phyloP scores from a whole-genome alignment of 2,797 vertebrate genomes.

The Sebastiscus albofasciatus region DNA sequence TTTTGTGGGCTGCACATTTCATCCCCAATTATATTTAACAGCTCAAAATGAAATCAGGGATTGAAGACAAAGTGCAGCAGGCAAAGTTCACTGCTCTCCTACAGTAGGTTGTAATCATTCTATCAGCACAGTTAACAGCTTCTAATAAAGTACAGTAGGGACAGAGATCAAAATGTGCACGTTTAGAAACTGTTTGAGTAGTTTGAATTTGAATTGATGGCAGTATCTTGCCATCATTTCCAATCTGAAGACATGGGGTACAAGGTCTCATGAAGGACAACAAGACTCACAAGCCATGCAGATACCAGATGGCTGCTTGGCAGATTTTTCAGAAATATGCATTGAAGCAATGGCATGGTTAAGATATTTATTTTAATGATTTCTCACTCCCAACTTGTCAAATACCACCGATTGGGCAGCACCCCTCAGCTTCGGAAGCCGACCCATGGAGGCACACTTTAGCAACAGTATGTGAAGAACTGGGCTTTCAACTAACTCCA shows the following conservation, averaged over 20 bases:
- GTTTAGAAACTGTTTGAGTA: neutral
- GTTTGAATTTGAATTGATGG: neutral
- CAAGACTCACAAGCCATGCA: too few species aligned
- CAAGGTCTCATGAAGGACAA: neutral
- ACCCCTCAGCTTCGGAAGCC: too few species aligned
- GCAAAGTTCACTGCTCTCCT: neutral
- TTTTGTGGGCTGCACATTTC: constrained; percentile 39
- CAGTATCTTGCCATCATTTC: neutral
- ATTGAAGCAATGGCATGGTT: neutral
- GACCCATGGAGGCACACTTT: too few species aligned
- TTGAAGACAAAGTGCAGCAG: constrained; percentile 17
- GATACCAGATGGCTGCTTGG: neutral
- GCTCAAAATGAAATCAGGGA: constrained; percentile 42
- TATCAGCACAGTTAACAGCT: neutral
- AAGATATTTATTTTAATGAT: neutral
- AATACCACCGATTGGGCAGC: too few species aligned
- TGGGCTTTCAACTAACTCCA: too few species aligned
- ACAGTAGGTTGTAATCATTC: neutral
- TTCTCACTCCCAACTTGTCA: neutral
- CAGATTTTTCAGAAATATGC: neutral
- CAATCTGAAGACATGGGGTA: neutral
- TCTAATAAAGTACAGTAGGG: neutral
- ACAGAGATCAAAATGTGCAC: neutral
- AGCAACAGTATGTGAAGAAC: too few species aligned
- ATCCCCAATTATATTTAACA: constrained; percentile 46